phyloP scores from a whole-genome alignment of 2,888 invertebrate genomes.

The Scaptomyza parva region DNA sequence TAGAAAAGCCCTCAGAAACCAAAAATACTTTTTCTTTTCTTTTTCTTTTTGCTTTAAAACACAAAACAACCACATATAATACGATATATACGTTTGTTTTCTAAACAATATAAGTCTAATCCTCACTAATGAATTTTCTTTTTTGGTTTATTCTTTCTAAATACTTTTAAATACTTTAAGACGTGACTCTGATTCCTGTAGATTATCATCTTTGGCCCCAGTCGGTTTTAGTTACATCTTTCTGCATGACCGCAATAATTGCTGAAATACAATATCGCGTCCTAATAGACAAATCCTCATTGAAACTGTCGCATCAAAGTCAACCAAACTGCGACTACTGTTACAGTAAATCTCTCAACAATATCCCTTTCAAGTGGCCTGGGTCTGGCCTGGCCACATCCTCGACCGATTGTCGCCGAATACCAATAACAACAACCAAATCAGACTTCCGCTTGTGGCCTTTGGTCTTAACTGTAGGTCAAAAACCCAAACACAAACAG shows the following conservation, averaged over 20 bases:
- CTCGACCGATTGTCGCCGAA: slow-evolving; percentile 49
- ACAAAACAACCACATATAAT: slow-evolving; percentile 6
- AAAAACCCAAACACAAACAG: slow-evolving; percentile 45
- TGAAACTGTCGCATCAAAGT: slow-evolving; percentile 53
- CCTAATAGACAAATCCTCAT: slow-evolving; percentile 45
- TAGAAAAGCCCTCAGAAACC: slow-evolving; percentile 37
- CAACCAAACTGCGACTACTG: slow-evolving; percentile 38
- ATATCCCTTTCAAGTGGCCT: slow-evolving; percentile 57
- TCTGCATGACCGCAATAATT: slow-evolving; percentile 24
- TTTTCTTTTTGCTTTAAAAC: too few relatives aligned
- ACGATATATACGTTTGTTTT: neutral
- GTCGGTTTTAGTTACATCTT: slow-evolving; percentile 26
- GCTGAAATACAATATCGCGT: slow-evolving; percentile 35
- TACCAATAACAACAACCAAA: slow-evolving; percentile 7
- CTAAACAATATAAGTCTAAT: slow-evolving; percentile 7
- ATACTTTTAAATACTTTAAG: slow-evolving; percentile 15
- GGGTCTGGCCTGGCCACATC: slow-evolving; percentile 40
- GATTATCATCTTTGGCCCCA: slow-evolving; percentile 17
- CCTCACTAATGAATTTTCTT: slow-evolving; percentile 22
- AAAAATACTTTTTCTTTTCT: slow-evolving; percentile 22
- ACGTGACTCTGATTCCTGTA: slow-evolving; percentile 1
- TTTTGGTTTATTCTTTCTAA: neutral
- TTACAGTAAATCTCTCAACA: slow-evolving; percentile 41
- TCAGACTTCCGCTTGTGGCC: slow-evolving; percentile 63
- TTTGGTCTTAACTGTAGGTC: slow-evolving; percentile 54